Evolutionary conservation across 2,888 invertebrate species (phyloP), one percentile per base, ranked within the genome.

Genomic region (Drosophila glabriapex): DNA sequence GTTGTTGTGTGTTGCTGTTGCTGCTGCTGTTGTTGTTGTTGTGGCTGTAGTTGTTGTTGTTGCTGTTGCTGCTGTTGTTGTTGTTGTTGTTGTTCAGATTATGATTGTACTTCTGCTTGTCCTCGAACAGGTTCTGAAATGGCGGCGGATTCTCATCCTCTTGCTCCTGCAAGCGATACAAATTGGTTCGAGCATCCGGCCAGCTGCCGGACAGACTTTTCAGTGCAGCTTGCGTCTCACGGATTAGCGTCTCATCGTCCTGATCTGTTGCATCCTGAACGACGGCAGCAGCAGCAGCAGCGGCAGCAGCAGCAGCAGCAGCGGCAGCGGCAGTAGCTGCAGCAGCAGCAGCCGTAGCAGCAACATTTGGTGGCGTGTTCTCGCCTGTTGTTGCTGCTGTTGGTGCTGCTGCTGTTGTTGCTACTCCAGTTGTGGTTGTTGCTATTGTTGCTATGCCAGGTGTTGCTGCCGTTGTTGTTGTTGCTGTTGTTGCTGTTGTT

Each of bases 171-270:
- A 95, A 94, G 65, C 95, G 95, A 86, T 96, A 96, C 12, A 94
- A 91, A 39, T 95, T 95, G 10, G 95, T 95, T 55, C 96, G 94
- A 19, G 96, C 96, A 33, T 95, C 95, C 9, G 96, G 95, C 96
- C 97, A 97, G 92, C 96, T 97, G 22, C 97, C 97, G 0, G 97
- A 97, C n/a, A 98, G 94, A 82, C 97, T 97, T 92, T 97, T 97
- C 37, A 98, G 93, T 0, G 97, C 97, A 2, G 97, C 97, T 92
- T 98, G 97, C 4, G 98, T 97, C 93, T 98, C 98, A 60, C 97
- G 95, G 76, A 98, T 97, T 64, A 97, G 94, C 0, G 96, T 96
- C 92, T 98, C 98, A 91, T 97, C 97, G 85, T 97, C 97, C 84
- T 96, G 96, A 50, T 94, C 94, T 62, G 94, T 94, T 12, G 49